Conservation (phyloP, 2,797 vertebrate genomes). For the Vipera latastei region DNA sequence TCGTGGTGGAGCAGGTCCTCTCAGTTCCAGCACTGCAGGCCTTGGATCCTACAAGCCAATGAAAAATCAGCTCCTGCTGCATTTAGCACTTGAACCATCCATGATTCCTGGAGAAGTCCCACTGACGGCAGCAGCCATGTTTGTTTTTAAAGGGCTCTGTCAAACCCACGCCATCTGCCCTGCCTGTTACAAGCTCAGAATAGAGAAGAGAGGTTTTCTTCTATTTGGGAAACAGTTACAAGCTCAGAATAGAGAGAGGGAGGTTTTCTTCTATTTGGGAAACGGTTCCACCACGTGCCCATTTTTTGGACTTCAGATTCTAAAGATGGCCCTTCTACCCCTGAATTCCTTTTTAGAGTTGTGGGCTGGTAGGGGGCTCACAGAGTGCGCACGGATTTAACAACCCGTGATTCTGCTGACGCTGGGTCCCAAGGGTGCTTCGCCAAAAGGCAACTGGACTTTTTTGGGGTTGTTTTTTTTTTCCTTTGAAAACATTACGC, state of each 20-base stretch:
- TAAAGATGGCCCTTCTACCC: conserved; percentile 31
- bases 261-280: conserved; percentile 38
- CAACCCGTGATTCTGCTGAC: conserved; percentile 50
- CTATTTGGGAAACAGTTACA: conserved; percentile 34
- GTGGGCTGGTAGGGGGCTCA: conserved; percentile 56
- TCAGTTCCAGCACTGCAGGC: not conserved
- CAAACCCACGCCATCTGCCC: conserved; percentile 50
- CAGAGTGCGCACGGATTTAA: conserved; percentile 56
- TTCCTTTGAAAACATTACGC: not conserved
- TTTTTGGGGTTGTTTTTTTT: too few relatives aligned
- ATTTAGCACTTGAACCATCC: conserved; percentile 38
- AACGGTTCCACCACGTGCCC: conserved; percentile 37
- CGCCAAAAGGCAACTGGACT: not conserved
- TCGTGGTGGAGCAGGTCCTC: not conserved
- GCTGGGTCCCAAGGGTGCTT: not conserved
- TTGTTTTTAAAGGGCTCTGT: conserved; percentile 39
- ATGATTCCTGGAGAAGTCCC: conserved; percentile 56
- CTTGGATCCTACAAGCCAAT: not conserved
- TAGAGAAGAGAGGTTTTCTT: conserved; percentile 46
- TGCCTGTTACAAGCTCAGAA: conserved; percentile 32
- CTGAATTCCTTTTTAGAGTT: conserved; percentile 35
- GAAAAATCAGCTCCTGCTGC: conserved; percentile 5
- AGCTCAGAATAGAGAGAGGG: conserved; percentile 17
- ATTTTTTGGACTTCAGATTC: conserved; percentile 30
- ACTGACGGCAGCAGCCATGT: conserved; percentile 34